phyloP scores from a whole-genome alignment of 2,797 vertebrate species.

The Falco berigora region DNA sequence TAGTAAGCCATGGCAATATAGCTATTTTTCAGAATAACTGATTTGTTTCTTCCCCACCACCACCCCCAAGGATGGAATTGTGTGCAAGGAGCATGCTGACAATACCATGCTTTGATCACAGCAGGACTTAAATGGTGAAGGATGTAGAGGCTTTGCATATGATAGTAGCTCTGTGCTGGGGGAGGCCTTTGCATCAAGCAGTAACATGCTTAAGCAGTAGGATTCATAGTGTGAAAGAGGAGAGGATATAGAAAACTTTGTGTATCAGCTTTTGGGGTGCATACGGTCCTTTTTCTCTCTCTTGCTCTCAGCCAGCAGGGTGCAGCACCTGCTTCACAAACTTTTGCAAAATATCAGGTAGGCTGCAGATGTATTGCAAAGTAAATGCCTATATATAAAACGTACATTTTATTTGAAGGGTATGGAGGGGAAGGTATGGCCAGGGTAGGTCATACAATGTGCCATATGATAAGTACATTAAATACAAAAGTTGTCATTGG shows the following conservation, averaged over 20 bases:
- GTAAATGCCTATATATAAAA: not conserved
- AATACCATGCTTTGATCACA: not conserved
- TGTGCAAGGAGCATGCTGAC: not conserved
- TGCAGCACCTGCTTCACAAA: conserved; percentile 11
- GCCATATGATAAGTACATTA: no score
- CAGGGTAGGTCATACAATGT: rapidly evolving
- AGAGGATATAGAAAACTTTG: not conserved
- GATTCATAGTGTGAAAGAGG: not conserved
- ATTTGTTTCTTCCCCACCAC: not conserved
- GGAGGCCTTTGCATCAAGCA: not conserved
- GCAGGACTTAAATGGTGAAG: not conserved
- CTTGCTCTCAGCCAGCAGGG: conserved; percentile 48
- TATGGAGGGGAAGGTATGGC: not conserved
- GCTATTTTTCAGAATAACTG: not conserved
- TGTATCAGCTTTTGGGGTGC: not conserved
- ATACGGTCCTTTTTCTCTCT: not conserved
- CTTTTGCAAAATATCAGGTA: rapidly evolving
- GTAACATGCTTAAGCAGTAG: not conserved
- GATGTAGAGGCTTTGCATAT: not conserved
- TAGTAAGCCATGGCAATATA: rapidly evolving
- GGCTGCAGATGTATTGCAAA: not conserved
- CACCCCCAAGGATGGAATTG: not conserved
- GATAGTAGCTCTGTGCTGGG: not conserved
- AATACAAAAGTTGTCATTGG: not conserved
- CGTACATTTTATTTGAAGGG: no score